These are phyloP conservation scores for Scaptomyza caliginosa DNA, from an alignment of 2,888 invertebrate species.

Conservation along the genomic window DNA sequence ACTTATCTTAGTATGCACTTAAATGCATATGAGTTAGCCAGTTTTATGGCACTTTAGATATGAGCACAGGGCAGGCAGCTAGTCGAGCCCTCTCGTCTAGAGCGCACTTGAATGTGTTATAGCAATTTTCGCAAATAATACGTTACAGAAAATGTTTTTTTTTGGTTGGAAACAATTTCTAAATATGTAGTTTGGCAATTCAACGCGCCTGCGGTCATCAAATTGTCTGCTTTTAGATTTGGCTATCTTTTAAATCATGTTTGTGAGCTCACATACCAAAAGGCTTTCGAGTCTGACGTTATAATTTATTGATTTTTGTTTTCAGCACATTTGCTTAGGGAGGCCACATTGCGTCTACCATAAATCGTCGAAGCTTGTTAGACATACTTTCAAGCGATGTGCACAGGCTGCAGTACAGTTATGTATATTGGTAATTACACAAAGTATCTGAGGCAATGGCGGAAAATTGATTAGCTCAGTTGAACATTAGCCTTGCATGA, in stretches of 20 bases:
- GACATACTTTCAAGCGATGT: not conserved
- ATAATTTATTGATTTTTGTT: slow-evolving; percentile 72
- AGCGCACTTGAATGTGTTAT: not conserved
- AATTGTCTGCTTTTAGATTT: slow-evolving; percentile 56
- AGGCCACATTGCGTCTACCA: slow-evolving; percentile 24
- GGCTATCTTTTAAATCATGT: slow-evolving; percentile 57
- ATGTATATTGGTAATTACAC: slow-evolving; percentile 28
- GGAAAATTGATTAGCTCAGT: slow-evolving; percentile 41
- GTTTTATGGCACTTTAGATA: not conserved
- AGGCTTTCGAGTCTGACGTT: slow-evolving; percentile 9
- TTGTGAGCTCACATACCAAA: slow-evolving; percentile 26
- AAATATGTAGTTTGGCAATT: slow-evolving; percentile 21
- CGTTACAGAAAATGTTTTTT: not conserved
- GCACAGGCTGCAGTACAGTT: not conserved
- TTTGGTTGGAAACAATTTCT: slow-evolving; percentile 10
- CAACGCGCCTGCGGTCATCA: slow-evolving; percentile 32
- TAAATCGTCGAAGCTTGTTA: slow-evolving; percentile 6
- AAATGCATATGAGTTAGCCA: not conserved
- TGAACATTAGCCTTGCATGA: not conserved
- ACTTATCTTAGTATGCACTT: not conserved
- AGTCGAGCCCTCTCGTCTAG: not conserved
- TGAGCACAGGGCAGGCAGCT: not conserved
- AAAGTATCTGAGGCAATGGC: slow-evolving; percentile 31
- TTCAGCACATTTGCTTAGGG: slow-evolving; percentile 50
- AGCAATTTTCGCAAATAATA: not conserved